phyloP scores from a whole-genome alignment of 2,113 vertebrate genomes.

The Lamprotornis superbus region DNA sequence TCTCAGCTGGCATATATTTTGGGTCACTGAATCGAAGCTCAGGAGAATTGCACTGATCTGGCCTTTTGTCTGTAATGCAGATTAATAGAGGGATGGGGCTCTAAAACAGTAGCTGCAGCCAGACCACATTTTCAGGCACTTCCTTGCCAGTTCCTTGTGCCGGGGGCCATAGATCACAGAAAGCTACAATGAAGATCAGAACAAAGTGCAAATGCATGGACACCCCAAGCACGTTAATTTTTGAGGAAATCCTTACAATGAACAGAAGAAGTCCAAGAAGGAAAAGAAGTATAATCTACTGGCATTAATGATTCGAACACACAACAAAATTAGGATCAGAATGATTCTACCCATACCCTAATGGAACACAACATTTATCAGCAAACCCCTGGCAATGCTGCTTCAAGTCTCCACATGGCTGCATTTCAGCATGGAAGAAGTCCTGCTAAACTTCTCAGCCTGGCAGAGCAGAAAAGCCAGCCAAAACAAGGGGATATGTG shows the following conservation, averaged over 20 bases:
- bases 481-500: accelerated
- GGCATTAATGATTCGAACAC: not conserved
- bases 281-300: not conserved
- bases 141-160: not conserved
- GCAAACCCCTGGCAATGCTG: not conserved
- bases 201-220: not conserved
- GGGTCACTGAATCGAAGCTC: not conserved
- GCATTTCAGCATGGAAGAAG: not conserved
- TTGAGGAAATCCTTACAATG: not conserved
- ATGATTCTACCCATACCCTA: not conserved
- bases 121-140: not conserved
- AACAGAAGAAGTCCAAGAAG: not conserved
- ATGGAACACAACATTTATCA: not conserved
- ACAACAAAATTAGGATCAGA: not conserved
- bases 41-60: not conserved
- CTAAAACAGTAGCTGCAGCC: not conserved
- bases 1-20: constrained; percentile 19
- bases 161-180: not conserved
- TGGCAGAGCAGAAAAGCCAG: not conserved
- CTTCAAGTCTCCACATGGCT: not conserved
- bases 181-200: not conserved
- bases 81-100: not conserved
- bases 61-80: not conserved
- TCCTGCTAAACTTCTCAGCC: not conserved
- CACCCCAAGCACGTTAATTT: not conserved